Base-by-base conservation (phyloP, 2,113 vertebrate genomes). In the Trichomycterus rosablanca region DNA sequence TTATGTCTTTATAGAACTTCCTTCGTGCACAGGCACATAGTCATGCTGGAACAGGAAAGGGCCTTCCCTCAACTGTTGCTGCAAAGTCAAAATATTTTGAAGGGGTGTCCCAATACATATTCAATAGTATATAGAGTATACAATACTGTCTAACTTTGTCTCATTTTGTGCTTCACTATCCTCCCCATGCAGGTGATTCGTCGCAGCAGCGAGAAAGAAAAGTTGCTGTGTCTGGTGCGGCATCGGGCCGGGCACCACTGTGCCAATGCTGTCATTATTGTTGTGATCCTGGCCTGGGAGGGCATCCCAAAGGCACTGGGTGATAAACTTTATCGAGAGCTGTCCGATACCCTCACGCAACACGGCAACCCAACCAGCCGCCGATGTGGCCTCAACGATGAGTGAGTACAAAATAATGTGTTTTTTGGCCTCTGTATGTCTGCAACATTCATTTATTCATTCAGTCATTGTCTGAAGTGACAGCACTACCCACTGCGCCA, bases 281-380 rank as follows among this genome's bases (percentile, higher is more conserved):
- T 99, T 71, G 84, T 98, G 67, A 97, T 99, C 74, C 76, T 99
- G 83, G 92, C 92, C 51, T 99, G 96, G 96, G 96, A 99, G 75
- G 96, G 96, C 16, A 92, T 98, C 54, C 90, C 93, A 0, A 87
- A 78, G 49, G 71, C 78, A 8, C 71, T 99, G 11, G 94, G 93
- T 0, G 94, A 99, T 84, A 91, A 84, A 19, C 86, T 99, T 7
- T 99, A 99, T 84, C 76, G 78, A 16, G 94, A 97, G 67, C 81
- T 99, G 76, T 89, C 89, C 0, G 90, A 90, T 56, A 92, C 91
- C 11, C 85, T 99, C 80, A 93, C 92, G 66, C 90, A 92, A 78
- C 89, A 82, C 0, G 96, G 96, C 75, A 98, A 97, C 81, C 88
- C 94, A 76, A 98, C 96, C 79, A 95, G 89, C 80, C 89, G 96